Evolutionary conservation across 2,113 vertebrate genomes (phyloP), one percentile per base, ranked within the genome.

Genomic region (Coreoperca whiteheadi): DNA sequence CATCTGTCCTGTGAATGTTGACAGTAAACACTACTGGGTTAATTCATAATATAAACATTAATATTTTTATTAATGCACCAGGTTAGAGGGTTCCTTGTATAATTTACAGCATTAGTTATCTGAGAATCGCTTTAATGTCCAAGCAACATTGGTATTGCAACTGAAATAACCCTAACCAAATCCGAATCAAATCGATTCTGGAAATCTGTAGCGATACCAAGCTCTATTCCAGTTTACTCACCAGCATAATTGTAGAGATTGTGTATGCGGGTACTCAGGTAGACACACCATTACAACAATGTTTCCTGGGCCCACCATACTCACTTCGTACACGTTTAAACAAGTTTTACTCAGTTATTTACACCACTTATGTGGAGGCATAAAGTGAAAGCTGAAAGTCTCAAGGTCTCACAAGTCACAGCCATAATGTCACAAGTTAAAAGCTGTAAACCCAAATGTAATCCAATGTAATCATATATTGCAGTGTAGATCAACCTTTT

Each of bases 171-270:
- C 4, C 32, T 34, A 34, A 34, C 32, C 32, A 2, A 34, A 34
- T 34, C 6, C 2, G 32, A 34, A 34, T 34, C 32, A 34, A 34
- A 34, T 34, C 32, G 2, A 34, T n/a, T n/a, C n/a, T n/a, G n/a
- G n/a, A n/a, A n/a, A n/a, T n/a, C n/a, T n/a, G n/a, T n/a, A n/a
- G n/a, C n/a, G n/a, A n/a, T n/a, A n/a, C n/a, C n/a, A n/a, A n/a
- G n/a, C n/a, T n/a, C n/a, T n/a, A n/a, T n/a, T n/a, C n/a, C n/a
- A 20, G 53, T 74, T 77, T 56, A 82, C 54, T 66, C 41, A 69
- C 30, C 66, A 28, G 14, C 64, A 23, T 74, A 46, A 77, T 54
- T 65, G 28, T 25, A 71, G 34, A 59, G 14, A 60, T 61, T 74
- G 25, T 70, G 30, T 20, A 50, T 68, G 48, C 20, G 59, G 48